Conservation (phyloP, 2,113 vertebrate genomes). For the Fulica atra region DNA sequence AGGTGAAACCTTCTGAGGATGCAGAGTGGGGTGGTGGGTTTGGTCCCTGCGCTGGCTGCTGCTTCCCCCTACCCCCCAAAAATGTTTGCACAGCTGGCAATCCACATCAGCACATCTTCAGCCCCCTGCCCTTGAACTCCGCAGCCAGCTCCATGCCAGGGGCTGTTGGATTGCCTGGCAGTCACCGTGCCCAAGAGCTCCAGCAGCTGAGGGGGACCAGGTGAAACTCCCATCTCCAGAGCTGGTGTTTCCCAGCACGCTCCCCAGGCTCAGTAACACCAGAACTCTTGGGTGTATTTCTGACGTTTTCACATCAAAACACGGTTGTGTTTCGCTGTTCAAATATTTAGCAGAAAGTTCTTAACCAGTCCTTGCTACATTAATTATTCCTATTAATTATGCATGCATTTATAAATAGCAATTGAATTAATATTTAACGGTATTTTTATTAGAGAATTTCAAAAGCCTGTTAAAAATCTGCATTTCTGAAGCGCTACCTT, state of each 20-base stretch:
- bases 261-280: background rate
- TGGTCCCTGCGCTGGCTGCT: background rate
- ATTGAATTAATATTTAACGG: constrained; percentile 68
- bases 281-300: constrained; percentile 19
- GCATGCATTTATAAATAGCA: constrained; percentile 72
- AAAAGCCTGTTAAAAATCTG: constrained; percentile 42
- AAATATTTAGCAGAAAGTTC: constrained; percentile 63
- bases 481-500: constrained; percentile 47
- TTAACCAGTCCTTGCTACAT: constrained; percentile 39
- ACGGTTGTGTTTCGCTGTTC: constrained; percentile 58
- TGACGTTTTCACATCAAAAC: constrained; percentile 62
- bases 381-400: constrained; percentile 71
- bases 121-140: background rate
- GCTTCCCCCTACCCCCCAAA: background rate
- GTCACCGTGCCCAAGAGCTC: too few relatives aligned
- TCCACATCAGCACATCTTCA: background rate
- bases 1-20: background rate
- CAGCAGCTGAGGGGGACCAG: too few relatives aligned
- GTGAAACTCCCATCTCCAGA: too few relatives aligned
- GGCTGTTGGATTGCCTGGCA: accelerated
- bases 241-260: too few relatives aligned
- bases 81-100: accelerated
- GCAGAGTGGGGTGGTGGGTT: background rate
- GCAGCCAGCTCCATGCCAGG: background rate
- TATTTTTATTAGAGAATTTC: constrained; percentile 57